A percentile compares a stretch with the other conserved stretches of the same genome.
Conservation (phyloP, 2,113 vertebrate genomes). For the Anas platyrhynchos region DNA sequence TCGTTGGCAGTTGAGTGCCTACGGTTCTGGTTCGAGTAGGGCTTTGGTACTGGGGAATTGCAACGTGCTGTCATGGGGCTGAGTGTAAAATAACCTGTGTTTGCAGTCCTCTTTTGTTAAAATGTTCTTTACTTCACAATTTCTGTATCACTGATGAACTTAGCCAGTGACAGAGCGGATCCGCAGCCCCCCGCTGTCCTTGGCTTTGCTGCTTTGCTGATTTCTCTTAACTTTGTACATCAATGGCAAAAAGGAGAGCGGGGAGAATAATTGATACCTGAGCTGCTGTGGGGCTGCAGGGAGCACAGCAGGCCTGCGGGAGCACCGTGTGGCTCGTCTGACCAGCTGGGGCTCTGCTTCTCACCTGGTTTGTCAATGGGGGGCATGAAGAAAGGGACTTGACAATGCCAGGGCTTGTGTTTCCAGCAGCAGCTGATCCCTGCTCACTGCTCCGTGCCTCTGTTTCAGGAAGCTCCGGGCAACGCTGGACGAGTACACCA, state of each 20-base stretch:
- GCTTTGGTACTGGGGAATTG: background rate
- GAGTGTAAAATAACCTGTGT: background rate
- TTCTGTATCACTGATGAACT: background rate
- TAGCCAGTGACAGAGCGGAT: background rate
- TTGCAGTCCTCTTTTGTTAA: background rate
- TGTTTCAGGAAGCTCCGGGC: slow-evolving; percentile 90
- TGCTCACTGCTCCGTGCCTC: background rate
- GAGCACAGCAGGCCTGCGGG: background rate
- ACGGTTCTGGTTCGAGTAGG: background rate
- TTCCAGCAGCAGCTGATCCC: background rate
- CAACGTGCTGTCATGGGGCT: accelerated
- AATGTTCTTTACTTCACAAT: background rate
- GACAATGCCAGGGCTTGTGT: background rate
- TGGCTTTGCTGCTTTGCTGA: background rate
- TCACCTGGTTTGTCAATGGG: background rate
- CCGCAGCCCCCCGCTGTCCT: background rate
- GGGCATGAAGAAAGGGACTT: background rate
- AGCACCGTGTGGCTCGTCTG: accelerated
- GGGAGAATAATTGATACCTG: background rate
- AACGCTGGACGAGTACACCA: slow-evolving; percentile 96
- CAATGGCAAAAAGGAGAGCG: background rate
- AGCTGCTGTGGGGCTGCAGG: background rate
- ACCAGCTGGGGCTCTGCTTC: background rate
- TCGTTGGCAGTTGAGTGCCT: background rate
- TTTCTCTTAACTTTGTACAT: background rate